Percentiles rank a stretch among this genome's conserved stretches.
Evolutionary conservation across 2,797 vertebrate species (phyloP).

Genomic region (Macropus fuliginosus): DNA sequence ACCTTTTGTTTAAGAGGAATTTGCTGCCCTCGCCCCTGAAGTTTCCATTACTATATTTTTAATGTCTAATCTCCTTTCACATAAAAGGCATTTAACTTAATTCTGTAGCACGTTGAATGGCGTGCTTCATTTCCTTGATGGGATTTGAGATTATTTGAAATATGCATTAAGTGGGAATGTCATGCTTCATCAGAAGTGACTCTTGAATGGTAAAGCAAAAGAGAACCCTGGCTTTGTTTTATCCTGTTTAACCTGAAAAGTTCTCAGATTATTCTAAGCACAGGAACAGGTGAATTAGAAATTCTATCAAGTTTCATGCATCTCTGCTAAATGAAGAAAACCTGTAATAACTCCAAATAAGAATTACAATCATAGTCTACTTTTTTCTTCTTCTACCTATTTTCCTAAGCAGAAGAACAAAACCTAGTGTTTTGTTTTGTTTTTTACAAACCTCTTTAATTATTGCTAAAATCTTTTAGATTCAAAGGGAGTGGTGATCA

Average conservation of each 20-base stretch:
- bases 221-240: not conserved
- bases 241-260: constrained; percentile 36
- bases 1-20: constrained; percentile 55
- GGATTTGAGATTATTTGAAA: not conserved
- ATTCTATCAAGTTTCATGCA: constrained; percentile 20
- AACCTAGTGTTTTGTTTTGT: not conserved
- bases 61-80: constrained; percentile 47
- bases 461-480: constrained; percentile 32
- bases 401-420: constrained; percentile 7
- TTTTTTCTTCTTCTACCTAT: not conserved
- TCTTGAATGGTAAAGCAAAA: not conserved
- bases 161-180: not conserved
- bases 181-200: rapidly evolving
- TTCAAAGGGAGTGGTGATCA: not conserved
- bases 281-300: rapidly evolving
- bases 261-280: not conserved
- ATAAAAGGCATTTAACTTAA: constrained; percentile 12
- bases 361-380: not conserved
- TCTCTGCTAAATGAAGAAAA: constrained; percentile 57
- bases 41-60: constrained; percentile 32
- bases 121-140: constrained; percentile 31
- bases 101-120: not conserved
- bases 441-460: constrained; percentile 17
- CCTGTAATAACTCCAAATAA: not conserved
- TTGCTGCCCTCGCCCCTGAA: not conserved